Evolutionary conservation across 2,113 vertebrate genomes (phyloP), one percentile per base, ranked within the genome.

Genomic region (Paramisgurnus dabryanus): DNA sequence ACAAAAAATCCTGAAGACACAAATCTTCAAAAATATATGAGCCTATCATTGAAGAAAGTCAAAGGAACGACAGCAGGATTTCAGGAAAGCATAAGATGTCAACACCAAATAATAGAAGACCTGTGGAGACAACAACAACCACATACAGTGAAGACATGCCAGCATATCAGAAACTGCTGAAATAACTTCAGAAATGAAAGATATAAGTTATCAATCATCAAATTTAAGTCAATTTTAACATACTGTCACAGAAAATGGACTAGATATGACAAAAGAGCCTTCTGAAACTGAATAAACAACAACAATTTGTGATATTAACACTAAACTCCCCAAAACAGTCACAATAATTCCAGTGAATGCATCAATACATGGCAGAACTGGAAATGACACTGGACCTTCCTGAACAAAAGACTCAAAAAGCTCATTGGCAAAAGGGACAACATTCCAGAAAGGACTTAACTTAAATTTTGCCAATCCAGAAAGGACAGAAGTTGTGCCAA

Each of bases 261-360:
- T 3, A n/a, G 9, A 6, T n/a, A 1, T 43, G 6, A 45, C 12
- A 45, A 58, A 47, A 57, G 17, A 66, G 2, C 0, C 5, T 45
- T 6, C 2, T 27, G 18, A 66, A 80, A 64, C 49, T 11, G 55
- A 66, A 61, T 72, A 34, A 12, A 76, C 73, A 76, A 65, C 74
- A 76, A 61, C 64, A 53, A 53, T 49, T 49, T 0, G 1, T 10
- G 0, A 13, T 18, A n/a, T n/a, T n/a, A 7, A 0, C 5, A 11
- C 22, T 22, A 22, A 22, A 55, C 47, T 11, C 1, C 27, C 6
- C 27, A 78, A 17, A 7, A 27, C 13, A 68, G 22, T 22, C 22
- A 22, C 22, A 22, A 22, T 0, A 0, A 22, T 22, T 22, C 22
- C 22, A 22, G 22, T 22, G 22, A 22, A 22, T 22, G 22, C 22